phyloP scores from a whole-genome alignment of 2,113 vertebrate genomes.

The Calcarius ornatus region DNA sequence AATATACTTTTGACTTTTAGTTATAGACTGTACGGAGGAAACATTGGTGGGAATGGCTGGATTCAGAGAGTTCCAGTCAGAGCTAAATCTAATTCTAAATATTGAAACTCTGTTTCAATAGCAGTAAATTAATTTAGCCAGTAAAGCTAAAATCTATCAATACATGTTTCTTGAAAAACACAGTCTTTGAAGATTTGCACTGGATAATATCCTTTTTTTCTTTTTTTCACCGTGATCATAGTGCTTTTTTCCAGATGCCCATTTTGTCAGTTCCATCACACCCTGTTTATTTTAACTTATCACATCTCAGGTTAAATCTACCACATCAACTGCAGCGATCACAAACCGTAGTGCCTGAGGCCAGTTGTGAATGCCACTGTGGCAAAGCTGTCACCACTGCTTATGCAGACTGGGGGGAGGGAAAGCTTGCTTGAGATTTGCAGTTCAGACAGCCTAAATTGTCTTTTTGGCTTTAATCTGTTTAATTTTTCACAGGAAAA shows the following conservation, averaged over 20 bases:
- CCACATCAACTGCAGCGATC: background rate
- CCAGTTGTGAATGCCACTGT: background rate
- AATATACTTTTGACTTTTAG: background rate
- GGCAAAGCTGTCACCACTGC: background rate
- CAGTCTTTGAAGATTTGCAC: background rate
- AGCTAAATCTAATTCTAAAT: background rate
- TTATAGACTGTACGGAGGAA: background rate
- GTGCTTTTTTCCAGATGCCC: background rate
- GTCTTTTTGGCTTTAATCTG: background rate
- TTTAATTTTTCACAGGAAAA: background rate
- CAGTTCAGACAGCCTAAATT: background rate
- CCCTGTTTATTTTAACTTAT: background rate
- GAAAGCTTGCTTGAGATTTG: background rate
- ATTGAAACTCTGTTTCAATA: background rate
- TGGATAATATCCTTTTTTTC: background rate
- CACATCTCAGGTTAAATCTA: slow-evolving; percentile 7
- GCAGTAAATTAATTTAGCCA: background rate
- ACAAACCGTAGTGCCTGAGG: background rate
- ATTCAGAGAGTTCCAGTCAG: background rate
- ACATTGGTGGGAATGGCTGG: background rate
- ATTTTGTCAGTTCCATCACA: slow-evolving; percentile 12
- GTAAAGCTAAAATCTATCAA: background rate
- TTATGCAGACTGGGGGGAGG: background rate
- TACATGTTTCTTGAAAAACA: background rate
- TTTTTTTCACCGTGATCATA: background rate